Percentiles rank a stretch among this genome's conserved stretches.
These are phyloP conservation scores for Dicranocentrus wangi DNA, from an alignment of 2,888 invertebrate species.

Conservation along the genomic window DNA sequence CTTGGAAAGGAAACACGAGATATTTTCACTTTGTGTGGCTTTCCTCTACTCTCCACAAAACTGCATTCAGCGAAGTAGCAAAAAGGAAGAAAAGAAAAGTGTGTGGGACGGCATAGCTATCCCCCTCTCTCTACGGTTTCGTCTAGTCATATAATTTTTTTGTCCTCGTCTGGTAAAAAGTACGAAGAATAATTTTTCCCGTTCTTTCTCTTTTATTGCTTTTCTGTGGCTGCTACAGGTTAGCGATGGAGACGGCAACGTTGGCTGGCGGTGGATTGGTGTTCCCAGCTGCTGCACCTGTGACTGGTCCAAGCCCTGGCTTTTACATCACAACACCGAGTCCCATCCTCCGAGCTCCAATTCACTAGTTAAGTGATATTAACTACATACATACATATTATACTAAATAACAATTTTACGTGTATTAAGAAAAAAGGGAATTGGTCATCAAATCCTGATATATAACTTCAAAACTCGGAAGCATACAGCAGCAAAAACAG, in stretches of 20 bases:
- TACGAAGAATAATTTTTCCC: constrained; percentile 3
- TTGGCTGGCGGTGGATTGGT: constrained; percentile 78
- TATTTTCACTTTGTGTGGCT: too few species aligned
- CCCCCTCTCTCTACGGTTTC: too few species aligned
- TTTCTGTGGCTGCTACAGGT: constrained; percentile 79
- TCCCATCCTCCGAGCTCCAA: constrained; percentile 73
- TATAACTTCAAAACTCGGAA: constrained; percentile 7
- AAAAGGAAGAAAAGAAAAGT: too few species aligned
- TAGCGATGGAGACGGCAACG: constrained; percentile 95
- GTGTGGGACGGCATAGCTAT: too few species aligned
- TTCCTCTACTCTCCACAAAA: too few species aligned
- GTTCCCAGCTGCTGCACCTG: constrained; percentile 71
- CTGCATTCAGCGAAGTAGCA: too few species aligned
- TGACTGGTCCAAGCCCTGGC: constrained; percentile 73
- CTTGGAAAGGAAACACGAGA: too few species aligned
- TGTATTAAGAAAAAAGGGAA: neutral
- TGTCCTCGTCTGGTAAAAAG: too few species aligned
- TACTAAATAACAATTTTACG: constrained; percentile 6
- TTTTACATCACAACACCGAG: constrained; percentile 73
- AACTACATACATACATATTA: constrained; percentile 37
- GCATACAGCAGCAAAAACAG: neutral
- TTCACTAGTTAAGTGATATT: constrained; percentile 72
- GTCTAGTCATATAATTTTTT: too few species aligned
- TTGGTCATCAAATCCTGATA: neutral
- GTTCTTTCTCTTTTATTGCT: constrained; percentile 34